These are phyloP conservation scores for Parotocinclus haroldoi DNA, from an alignment of 2,797 vertebrate genomes.

Conservation along the genomic window DNA sequence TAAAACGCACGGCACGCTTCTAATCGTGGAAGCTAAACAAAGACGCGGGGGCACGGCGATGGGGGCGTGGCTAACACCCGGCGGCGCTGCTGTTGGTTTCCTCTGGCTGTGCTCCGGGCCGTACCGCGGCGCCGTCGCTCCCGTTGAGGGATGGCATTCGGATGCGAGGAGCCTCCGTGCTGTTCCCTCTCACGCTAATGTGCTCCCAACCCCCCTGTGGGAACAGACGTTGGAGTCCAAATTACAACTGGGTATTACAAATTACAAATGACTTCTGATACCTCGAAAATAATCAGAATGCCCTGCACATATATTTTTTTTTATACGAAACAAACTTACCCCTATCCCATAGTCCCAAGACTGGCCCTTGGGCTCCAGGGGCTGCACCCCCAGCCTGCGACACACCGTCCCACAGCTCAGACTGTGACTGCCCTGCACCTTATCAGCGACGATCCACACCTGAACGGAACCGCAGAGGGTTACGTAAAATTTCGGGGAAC, in stretches of 20 bases:
- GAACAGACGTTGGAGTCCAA: not conserved
- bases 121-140: not conserved
- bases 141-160: constrained; percentile 42
- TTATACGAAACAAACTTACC: constrained; percentile 64
- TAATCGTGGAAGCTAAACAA: too few relatives aligned
- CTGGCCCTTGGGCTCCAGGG: constrained; percentile 81
- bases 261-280: too few relatives aligned
- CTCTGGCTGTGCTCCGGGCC: constrained; percentile 37
- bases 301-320: too few relatives aligned
- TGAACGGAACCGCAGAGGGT: constrained; percentile 45
- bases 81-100: constrained; percentile 61
- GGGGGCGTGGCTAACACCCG: constrained; percentile 53
- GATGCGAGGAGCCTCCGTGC: constrained; percentile 65
- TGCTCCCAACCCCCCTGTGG: constrained; percentile 94
- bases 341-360: constrained; percentile 97
- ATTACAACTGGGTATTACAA: too few relatives aligned
- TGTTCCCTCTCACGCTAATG: constrained; percentile 85
- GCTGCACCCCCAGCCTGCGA: constrained; percentile 83
- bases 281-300: too few relatives aligned
- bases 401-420: constrained; percentile 94
- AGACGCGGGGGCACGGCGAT: too few relatives aligned
- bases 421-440: constrained; percentile 92
- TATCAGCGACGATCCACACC: constrained; percentile 97
- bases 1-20: not conserved
- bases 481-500: too few relatives aligned